Evolutionary conservation across 2,113 vertebrate genomes (phyloP).

Genomic region (Halcyon malimbica): DNA sequence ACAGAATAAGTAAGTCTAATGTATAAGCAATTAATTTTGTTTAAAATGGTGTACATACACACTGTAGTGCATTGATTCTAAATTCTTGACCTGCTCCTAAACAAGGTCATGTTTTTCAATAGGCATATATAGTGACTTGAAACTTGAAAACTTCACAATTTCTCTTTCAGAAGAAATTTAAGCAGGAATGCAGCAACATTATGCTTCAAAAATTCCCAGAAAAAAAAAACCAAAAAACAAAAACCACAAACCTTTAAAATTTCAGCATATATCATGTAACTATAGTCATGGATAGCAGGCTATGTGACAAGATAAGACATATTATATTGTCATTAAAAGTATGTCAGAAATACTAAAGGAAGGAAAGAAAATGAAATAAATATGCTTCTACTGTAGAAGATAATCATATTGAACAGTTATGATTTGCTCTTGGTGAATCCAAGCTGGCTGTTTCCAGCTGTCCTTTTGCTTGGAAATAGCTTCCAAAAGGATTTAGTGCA

Average conservation of each 20-base stretch:
- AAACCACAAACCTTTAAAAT: neutral
- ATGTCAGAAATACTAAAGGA: neutral
- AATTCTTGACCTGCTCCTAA: neutral
- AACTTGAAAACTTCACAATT: neutral
- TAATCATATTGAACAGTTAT: neutral
- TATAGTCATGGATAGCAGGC: fast-evolving
- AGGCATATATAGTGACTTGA: neutral
- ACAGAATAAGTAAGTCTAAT: neutral
- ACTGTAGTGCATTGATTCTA: neutral
- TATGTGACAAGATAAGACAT: neutral
- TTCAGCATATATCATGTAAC: neutral
- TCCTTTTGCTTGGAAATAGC: neutral
- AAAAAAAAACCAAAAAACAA: fast-evolving
- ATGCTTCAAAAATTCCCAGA: neutral
- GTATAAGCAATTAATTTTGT: neutral
- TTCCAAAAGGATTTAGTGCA: neutral
- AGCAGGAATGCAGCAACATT: neutral
- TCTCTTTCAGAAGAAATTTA: neutral
- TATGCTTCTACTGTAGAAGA: neutral
- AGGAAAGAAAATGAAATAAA: neutral
- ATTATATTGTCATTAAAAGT: neutral
- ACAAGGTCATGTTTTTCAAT: neutral
- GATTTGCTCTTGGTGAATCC: neutral
- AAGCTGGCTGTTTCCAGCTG: neutral
- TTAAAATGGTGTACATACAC: neutral